These are phyloP conservation scores for Etia nguti DNA, from an alignment of 2,113 vertebrate species.

Conservation along the genomic window DNA sequence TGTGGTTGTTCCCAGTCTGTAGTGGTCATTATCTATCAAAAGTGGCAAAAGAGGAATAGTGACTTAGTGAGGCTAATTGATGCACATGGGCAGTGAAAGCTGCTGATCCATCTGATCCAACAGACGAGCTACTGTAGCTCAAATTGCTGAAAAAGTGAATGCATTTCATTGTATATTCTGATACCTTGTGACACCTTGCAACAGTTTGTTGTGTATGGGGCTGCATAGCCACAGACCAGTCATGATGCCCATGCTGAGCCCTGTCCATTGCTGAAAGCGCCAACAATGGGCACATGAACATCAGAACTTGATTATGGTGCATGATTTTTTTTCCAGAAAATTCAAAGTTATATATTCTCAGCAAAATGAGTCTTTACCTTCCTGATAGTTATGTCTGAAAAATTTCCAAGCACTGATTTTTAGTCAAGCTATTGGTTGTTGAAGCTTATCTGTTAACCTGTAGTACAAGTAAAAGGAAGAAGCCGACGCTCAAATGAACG, in stretches of 20 bases:
- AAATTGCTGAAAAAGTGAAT: not conserved
- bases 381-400: not conserved
- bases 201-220: not conserved
- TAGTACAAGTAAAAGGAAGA: not conserved
- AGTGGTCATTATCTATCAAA: not conserved
- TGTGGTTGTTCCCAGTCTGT: not conserved
- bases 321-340: not conserved
- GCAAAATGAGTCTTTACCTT: not conserved
- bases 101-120: not conserved
- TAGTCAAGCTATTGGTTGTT: not conserved
- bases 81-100: no score
- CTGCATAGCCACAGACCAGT: not conserved
- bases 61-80: no score
- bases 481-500: not conserved
- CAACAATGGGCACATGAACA: not conserved
- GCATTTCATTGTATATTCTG: not conserved
- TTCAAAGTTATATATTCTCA: not conserved
- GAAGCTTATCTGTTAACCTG: conserved; percentile 9
- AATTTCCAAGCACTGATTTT: not conserved
- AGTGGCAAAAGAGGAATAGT: not conserved
- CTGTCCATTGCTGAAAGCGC: not conserved
- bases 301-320: not conserved
- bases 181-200: not conserved
- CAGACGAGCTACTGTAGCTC: not conserved
- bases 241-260: not conserved